These are phyloP conservation scores for Nesometra sesokonis DNA, from an alignment of 35 echinoderm and acorn worm genomes.

Conservation along the genomic window DNA sequence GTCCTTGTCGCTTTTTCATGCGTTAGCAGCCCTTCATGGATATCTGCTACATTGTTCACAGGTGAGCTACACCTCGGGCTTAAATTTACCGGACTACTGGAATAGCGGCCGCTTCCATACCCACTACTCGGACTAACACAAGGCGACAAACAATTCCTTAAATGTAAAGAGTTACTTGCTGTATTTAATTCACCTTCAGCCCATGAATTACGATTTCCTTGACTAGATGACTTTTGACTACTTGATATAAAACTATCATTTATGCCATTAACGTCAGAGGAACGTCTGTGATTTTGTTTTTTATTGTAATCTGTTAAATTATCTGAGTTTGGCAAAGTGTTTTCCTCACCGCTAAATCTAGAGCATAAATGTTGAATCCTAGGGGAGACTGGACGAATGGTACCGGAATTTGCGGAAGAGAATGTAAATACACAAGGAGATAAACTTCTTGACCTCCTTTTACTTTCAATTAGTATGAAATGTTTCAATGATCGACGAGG, in stretches of 20 bases:
- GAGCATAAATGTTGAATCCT: slow-evolving; percentile 67
- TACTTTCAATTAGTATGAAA: not conserved
- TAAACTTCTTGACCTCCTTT: not conserved
- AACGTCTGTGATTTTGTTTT: slow-evolving; percentile 22
- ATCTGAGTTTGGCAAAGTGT: slow-evolving; percentile 1
- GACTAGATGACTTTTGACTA: slow-evolving; percentile 34
- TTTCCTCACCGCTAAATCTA: slow-evolving; percentile 19
- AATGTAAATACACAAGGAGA: not conserved
- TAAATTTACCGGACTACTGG: slow-evolving; percentile 57
- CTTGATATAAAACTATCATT: slow-evolving; percentile 13
- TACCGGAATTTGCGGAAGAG: not conserved
- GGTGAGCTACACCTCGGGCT: slow-evolving; percentile 71
- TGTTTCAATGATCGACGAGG: not conserved
- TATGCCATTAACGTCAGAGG: slow-evolving; percentile 34
- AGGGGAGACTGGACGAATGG: slow-evolving; percentile 64
- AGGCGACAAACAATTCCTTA: slow-evolving; percentile 34
- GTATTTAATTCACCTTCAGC: slow-evolving; percentile 14
- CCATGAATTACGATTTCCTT: slow-evolving; percentile 32
- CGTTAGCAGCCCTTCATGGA: not conserved
- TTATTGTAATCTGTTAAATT: not conserved
- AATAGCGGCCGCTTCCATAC: slow-evolving; percentile 78
- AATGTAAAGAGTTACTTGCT: not conserved
- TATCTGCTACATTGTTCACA: not conserved
- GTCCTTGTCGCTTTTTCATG: not conserved
- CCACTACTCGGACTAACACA: slow-evolving; percentile 75